Evolutionary conservation across 2,113 vertebrate genomes (phyloP).

Genomic region (Orientallactaga bullata): DNA sequence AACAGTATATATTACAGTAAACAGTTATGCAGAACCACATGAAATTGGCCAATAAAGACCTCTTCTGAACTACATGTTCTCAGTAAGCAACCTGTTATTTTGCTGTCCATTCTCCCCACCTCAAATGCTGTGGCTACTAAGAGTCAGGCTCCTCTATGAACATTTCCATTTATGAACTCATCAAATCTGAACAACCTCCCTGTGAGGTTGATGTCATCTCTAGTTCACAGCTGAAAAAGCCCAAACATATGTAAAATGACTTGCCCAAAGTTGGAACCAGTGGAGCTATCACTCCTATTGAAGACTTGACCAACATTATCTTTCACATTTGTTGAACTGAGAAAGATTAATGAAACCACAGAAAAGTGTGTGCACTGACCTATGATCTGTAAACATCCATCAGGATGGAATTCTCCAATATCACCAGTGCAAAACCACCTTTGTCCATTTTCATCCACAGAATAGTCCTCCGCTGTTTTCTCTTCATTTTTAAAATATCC

Average conservation of each 20-base stretch:
- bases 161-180: not conserved
- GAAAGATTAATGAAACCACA: conserved; percentile 26
- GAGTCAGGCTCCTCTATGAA: not conserved
- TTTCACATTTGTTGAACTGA: conserved; percentile 11
- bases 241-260: not conserved
- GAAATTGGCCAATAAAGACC: not conserved
- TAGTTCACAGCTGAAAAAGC: conserved; percentile 25
- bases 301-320: not conserved
- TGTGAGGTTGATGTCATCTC: not conserved
- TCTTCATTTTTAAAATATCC: conserved; percentile 95
- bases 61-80: conserved; percentile 22
- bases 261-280: conserved; percentile 9
- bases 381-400: conserved; percentile 97
- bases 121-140: not conserved
- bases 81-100: conserved; percentile 23
- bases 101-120: not conserved
- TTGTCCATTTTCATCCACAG: conserved; percentile 92
- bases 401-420: conserved; percentile 95
- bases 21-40: not conserved
- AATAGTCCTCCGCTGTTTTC: conserved; percentile 91
- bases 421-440: conserved; percentile 99
- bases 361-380: conserved; percentile 87
- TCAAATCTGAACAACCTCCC: not conserved
- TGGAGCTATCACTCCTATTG: not conserved
- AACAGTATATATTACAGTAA: not conserved